A percentile compares a stretch with the other conserved stretches of the same genome.
These are phyloP conservation scores for Drosophila neotestacea DNA, from an alignment of 2,888 invertebrate genomes.

Conservation along the genomic window DNA sequence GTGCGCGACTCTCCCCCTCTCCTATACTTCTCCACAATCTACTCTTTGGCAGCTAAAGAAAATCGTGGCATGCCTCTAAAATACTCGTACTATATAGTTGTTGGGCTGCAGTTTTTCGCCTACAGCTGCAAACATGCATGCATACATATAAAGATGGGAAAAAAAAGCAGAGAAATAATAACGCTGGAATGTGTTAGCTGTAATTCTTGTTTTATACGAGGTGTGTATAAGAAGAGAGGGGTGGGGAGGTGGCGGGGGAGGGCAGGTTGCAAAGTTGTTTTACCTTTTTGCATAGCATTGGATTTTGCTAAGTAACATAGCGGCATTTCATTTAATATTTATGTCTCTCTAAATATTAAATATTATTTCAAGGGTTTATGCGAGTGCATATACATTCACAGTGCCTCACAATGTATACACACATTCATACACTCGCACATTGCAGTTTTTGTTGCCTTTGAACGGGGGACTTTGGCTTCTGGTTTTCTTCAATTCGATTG, in stretches of 20 bases:
- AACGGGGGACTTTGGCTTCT: conserved; percentile 39
- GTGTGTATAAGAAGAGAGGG: background rate
- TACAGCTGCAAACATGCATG: conserved; percentile 36
- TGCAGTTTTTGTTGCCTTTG: conserved; percentile 54
- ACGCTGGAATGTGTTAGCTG: conserved; percentile 76
- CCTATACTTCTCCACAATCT: no score
- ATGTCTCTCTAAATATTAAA: conserved; percentile 86
- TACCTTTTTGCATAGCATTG: conserved; percentile 83
- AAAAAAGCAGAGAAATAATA: conserved; percentile 63
- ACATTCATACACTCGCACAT: conserved; percentile 23
- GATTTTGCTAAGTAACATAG: conserved; percentile 85
- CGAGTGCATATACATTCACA: conserved; percentile 44
- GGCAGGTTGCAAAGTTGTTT: conserved; percentile 58
- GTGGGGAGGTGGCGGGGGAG: background rate
- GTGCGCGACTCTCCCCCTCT: conserved; percentile 38
- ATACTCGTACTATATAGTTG: conserved; percentile 43
- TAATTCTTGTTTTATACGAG: conserved; percentile 71
- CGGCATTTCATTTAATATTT: conserved; percentile 85
- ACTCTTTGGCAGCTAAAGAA: conserved; percentile 50
- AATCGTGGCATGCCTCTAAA: conserved; percentile 68
- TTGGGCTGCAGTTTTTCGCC: conserved; percentile 62
- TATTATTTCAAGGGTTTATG: conserved; percentile 85
- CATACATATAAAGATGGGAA: conserved; percentile 20
- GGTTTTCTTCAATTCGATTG: conserved; percentile 60
- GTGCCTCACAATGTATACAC: conserved; percentile 22